These are phyloP conservation scores for Myzus persicae DNA, from an alignment of 1,140 invertebrate genomes.

Conservation along the genomic window DNA sequence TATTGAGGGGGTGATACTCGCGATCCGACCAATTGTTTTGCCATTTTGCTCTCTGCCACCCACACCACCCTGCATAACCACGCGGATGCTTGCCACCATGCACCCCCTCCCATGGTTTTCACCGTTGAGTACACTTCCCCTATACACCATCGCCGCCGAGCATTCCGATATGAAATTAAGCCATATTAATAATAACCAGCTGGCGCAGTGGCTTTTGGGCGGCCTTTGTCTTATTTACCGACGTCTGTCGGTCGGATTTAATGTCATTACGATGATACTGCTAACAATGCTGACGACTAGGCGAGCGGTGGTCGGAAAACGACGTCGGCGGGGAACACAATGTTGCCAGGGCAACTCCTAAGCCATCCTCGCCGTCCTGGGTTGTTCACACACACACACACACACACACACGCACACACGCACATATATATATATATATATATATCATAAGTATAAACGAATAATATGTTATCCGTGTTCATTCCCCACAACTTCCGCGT, in stretches of 20 bases:
- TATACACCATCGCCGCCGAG: not conserved
- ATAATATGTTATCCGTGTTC: not conserved
- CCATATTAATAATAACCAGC: conserved; percentile 58
- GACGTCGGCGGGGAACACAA: not conserved
- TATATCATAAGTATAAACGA: not conserved
- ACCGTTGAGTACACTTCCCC: conserved; percentile 25
- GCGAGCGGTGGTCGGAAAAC: not conserved
- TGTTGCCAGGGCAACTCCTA: conserved; percentile 53
- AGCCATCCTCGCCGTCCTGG: not conserved
- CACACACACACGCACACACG: not conserved
- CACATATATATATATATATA: not conserved
- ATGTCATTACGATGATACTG: conserved; percentile 58
- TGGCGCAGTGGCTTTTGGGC: conserved; percentile 49
- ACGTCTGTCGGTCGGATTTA: conserved; percentile 58
- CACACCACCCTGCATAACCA: not conserved
- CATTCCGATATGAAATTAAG: conserved; percentile 57
- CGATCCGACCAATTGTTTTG: conserved; percentile 55
- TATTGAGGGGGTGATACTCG: not conserved
- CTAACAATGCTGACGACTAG: conserved; percentile 25
- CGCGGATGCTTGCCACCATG: not conserved
- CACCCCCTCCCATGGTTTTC: not conserved
- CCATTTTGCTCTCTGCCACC: conserved; percentile 34
- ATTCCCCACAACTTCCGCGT: not conserved
- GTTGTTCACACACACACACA: not conserved
- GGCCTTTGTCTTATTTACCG: conserved; percentile 58